A percentile compares a stretch with the other conserved stretches of the same genome.
Evolutionary conservation across 2,888 invertebrate genomes (phyloP).

Genomic region (Tyria jacobaeae): DNA sequence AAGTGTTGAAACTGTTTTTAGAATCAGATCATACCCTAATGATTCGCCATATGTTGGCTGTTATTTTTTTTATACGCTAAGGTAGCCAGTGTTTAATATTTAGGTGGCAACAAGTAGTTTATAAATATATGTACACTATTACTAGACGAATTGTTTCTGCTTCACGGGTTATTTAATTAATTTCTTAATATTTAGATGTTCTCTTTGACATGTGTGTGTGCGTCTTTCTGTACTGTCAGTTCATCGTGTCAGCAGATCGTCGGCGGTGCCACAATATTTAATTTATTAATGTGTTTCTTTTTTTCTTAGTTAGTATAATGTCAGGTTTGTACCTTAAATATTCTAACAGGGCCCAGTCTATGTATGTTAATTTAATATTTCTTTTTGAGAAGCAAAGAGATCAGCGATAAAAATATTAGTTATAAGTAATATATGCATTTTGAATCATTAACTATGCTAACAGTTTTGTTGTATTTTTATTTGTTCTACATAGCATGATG

Average conservation of each 20-base stretch:
- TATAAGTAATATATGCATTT: no score
- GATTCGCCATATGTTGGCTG: not conserved
- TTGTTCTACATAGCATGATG: no score
- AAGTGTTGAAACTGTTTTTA: not conserved
- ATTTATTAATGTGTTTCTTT: no score
- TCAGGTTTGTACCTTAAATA: no score
- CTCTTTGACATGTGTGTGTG: not conserved
- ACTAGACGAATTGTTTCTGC: not conserved
- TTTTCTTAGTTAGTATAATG: no score
- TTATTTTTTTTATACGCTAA: not conserved
- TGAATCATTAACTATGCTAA: not conserved
- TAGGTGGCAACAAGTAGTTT: not conserved
- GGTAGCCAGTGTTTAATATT: not conserved
- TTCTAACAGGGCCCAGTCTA: not conserved
- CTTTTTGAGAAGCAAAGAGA: no score
- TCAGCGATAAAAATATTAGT: no score
- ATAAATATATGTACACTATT: not conserved
- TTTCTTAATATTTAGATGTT: not conserved
- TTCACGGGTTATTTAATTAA: not conserved
- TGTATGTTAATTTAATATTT: not conserved
- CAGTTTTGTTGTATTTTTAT: not conserved
- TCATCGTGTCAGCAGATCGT: no score
- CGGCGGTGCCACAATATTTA: no score
- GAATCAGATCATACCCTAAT: not conserved
- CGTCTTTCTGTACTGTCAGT: no score